Evolutionary conservation across 2,113 vertebrate species (phyloP).

Genomic region (Phylloscopus trochiloides): DNA sequence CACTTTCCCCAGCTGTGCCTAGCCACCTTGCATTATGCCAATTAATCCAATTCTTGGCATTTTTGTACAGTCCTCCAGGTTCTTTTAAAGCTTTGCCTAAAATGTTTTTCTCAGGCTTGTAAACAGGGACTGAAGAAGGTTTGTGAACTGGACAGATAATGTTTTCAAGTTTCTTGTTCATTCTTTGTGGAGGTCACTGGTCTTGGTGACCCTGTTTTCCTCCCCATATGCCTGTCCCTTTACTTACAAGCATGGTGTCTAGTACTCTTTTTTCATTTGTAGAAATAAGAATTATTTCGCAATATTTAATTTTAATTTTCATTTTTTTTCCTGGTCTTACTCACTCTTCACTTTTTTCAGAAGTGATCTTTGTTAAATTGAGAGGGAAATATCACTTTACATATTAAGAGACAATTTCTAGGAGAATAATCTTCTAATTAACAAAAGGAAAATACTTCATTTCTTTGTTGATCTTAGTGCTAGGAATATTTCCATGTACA

Average conservation of each 20-base stretch:
- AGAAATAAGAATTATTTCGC: not conserved
- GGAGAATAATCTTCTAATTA: not conserved
- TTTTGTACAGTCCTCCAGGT: constrained; percentile 76
- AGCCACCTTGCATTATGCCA: constrained; percentile 93
- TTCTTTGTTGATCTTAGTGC: not conserved
- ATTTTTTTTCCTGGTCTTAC: not conserved
- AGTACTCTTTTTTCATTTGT: not conserved
- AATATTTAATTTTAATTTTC: not conserved
- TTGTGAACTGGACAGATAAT: constrained; percentile 24
- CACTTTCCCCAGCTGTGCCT: constrained; percentile 93
- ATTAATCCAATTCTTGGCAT: constrained; percentile 95
- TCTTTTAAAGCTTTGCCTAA: constrained; percentile 76
- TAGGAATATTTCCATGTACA: not conserved
- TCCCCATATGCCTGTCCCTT: not conserved
- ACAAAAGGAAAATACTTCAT: not conserved
- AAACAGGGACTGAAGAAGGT: constrained; percentile 38
- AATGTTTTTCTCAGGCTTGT: constrained; percentile 63
- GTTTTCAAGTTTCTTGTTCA: not conserved
- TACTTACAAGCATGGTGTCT: not conserved
- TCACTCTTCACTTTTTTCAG: not conserved
- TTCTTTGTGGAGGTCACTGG: not conserved
- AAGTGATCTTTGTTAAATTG: not conserved
- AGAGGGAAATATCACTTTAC: not conserved
- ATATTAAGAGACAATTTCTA: not conserved
- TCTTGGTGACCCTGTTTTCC: not conserved